Percentiles rank a stretch among this genome's conserved stretches.
These are phyloP conservation scores for Passer montanus DNA, from an alignment of 2,113 vertebrate species.

Conservation along the genomic window DNA sequence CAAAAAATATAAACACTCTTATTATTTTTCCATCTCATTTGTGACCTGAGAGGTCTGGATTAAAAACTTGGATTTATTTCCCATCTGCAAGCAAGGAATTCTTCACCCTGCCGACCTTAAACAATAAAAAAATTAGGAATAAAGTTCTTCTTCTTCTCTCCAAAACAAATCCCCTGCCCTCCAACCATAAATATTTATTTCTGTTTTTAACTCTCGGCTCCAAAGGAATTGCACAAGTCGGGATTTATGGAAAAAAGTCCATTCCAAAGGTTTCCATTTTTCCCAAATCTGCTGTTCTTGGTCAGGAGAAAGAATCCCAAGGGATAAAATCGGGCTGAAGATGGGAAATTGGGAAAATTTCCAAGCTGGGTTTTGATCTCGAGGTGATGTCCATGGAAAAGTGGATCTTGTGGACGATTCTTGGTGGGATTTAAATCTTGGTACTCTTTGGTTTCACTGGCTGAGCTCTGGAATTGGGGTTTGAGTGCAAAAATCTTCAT, in stretches of 20 bases:
- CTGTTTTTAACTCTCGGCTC: background rate
- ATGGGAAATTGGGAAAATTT: background rate
- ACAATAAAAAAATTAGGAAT: background rate
- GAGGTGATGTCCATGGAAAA: background rate
- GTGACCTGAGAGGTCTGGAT: background rate
- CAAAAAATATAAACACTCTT: background rate
- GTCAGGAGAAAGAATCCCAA: background rate
- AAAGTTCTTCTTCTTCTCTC: background rate
- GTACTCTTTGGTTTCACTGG: slow-evolving; percentile 40
- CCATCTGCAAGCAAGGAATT: background rate
- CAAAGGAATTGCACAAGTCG: background rate
- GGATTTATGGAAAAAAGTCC: background rate
- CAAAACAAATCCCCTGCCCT: background rate
- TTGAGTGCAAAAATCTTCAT: background rate
- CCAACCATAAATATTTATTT: background rate
- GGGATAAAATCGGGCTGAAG: background rate
- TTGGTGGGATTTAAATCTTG: background rate
- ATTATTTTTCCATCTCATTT: background rate
- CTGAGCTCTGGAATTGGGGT: background rate
- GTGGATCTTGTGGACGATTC: background rate
- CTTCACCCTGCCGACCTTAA: background rate
- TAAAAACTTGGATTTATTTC: background rate
- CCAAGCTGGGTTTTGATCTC: background rate
- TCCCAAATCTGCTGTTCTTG: background rate
- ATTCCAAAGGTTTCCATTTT: background rate